Evolutionary conservation across 2,888 invertebrate species (phyloP), one percentile per base, ranked within the genome.

Genomic region (Bimastos eiseni): DNA sequence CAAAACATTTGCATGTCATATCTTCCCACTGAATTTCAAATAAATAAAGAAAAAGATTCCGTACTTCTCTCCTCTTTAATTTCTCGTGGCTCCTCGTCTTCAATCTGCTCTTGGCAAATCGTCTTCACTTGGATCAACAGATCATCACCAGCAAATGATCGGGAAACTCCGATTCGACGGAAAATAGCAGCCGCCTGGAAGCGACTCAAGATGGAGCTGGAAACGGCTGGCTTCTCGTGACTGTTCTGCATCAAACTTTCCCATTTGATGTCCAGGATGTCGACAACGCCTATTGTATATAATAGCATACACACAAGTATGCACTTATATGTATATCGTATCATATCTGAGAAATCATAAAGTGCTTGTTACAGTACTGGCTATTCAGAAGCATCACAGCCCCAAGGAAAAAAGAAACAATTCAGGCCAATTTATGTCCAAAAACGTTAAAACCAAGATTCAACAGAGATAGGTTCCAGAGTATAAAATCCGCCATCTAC

Each of bases 221-320:
- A 96, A 36, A 91, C 96, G 37, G 91, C 38, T 90, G 92, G 92
- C 44, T 91, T 90, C 89, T 92, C 92, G 84, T 92, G 90, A 55
- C 92, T 92, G 6, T 92, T 92, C 86, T 93, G 93, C 30, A 94
- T 92, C 91, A 98, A 96, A 94, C 97, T 97, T 24, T 97, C 97
- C 98, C 98, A 98, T 95, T 98, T 98, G 1, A 98, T 98, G n/a
- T 98, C 98, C 44, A 98, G 95, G n/a, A 98, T 98, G 95, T 98
- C 98, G 13, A 98, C 98, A 92, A 98, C 96, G 70, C 97, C 96
- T 95, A 95, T 49, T 49, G 6, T 5, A 30, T 55, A 55, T 55
- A 4, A 24, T 49, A 49, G 24, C 49, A 8, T n/a, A 70, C 70
- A 70, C n/a, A n/a, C 11, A 70, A n/a, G 70, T 8, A 70, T 70